Evolutionary conservation across 2,888 invertebrate genomes (phyloP).

Genomic region (Gnatocerus cornutus): DNA sequence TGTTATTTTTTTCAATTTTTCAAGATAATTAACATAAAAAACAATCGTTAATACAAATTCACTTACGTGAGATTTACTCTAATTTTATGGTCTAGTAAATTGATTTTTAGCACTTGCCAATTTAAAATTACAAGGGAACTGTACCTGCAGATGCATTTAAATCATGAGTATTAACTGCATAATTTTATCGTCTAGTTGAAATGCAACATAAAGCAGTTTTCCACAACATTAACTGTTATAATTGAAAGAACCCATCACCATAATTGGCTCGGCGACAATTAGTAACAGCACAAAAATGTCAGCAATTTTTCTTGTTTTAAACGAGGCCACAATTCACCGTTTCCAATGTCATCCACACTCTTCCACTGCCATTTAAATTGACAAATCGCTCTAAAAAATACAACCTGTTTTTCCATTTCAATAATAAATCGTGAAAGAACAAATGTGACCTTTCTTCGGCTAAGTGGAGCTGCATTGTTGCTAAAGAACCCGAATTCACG

Average conservation of each 20-base stretch:
- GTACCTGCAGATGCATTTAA: too few species aligned
- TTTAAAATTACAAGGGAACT: too few species aligned
- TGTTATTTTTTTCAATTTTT: slow-evolving; percentile 9
- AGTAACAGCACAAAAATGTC: neutral
- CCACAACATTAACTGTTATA: neutral
- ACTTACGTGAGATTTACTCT: too few species aligned
- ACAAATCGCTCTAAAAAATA: slow-evolving; percentile 26
- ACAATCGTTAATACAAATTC: too few species aligned
- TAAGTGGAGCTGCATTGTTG: slow-evolving; percentile 18
- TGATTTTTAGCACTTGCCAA: too few species aligned
- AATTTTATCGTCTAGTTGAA: neutral
- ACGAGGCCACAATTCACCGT: slow-evolving; percentile 8
- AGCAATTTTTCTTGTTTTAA: slow-evolving; percentile 2
- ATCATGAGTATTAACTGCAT: too few species aligned
- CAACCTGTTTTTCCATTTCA: slow-evolving; percentile 22
- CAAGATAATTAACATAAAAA: too few species aligned
- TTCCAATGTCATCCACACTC: slow-evolving; percentile 29
- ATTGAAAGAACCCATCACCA: neutral
- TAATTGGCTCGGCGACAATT: neutral
- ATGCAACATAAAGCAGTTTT: neutral
- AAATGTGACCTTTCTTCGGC: slow-evolving; percentile 15
- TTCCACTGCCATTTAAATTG: slow-evolving; percentile 27
- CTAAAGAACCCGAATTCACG: slow-evolving; percentile 9
- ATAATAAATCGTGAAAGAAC: slow-evolving; percentile 21
- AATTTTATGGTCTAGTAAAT: too few species aligned